A percentile compares a stretch with the other conserved stretches of the same genome.
Conservation (phyloP, 2,797 vertebrate species). For the Melanotaenia parkinsoni region DNA sequence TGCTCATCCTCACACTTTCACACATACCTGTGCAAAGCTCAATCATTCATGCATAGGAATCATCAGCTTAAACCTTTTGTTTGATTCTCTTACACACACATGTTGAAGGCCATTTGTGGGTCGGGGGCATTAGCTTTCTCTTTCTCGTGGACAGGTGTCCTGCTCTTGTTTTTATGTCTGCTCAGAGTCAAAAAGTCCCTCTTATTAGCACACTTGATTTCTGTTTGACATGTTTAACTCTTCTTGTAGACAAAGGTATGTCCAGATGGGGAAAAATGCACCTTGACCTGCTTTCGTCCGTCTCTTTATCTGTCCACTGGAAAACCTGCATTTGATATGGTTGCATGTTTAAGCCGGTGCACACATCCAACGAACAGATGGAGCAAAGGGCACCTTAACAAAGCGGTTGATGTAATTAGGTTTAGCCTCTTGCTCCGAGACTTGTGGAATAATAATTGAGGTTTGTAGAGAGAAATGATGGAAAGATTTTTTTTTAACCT, state of each 20-base stretch:
- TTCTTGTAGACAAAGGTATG: conserved; percentile 54
- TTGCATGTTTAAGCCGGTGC: conserved; percentile 17
- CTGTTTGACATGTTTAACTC: conserved; percentile 54
- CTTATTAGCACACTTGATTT: conserved; percentile 49
- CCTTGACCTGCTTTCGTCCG: conserved; percentile 69
- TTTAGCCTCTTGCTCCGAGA: conserved; percentile 56
- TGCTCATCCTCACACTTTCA: conserved; percentile 27
- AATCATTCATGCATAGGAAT: conserved; percentile 55
- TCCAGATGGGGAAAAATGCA: conserved; percentile 63
- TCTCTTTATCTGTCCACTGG: conserved; percentile 37
- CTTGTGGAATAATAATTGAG: conserved; percentile 69
- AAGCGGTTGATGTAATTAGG: conserved; percentile 73
- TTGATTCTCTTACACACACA: conserved; percentile 35
- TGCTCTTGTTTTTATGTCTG: conserved; percentile 52
- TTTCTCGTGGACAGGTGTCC: conserved; percentile 48
- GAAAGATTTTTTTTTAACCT: neutral
- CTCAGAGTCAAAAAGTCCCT: conserved; percentile 38
- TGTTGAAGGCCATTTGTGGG: conserved; percentile 26
- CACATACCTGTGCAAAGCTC: conserved; percentile 25
- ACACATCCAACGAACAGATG: conserved; percentile 67
- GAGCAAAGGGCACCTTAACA: conserved; percentile 74
- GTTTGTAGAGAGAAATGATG: conserved; percentile 27
- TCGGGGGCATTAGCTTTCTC: conserved; percentile 18
- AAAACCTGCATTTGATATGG: conserved; percentile 30
- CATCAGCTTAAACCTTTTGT: conserved; percentile 33